Base-by-base conservation (phyloP, 2,888 invertebrate genomes). In the Argyra leucocephala region DNA sequence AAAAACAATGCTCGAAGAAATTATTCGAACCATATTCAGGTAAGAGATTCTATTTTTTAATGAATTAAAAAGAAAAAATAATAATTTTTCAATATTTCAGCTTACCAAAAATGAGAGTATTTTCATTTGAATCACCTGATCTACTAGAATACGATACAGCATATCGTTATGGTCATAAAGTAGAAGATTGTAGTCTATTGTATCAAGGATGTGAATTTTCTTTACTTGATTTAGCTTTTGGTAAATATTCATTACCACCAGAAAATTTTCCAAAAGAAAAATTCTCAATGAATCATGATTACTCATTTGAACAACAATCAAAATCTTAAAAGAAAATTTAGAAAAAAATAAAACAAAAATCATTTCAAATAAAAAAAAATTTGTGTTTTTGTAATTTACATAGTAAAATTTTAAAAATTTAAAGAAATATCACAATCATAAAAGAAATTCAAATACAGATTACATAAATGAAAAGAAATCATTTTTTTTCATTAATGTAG, bases 11-110 rank as follows among this genome's bases (percentile, higher is more conserved):
- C 77, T 88, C 4, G 85, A 88, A 64, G 88, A 89, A 75, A 85
- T 90, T 80, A 81, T 90, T 69, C 82, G 87, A 68, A 84, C 84
- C 24, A 79, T 89, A 31, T 90, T 90, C 72, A 83, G 86, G 90
- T 90, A 76, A 83, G 75, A 26, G 7, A 57, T 22, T 57, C 22
- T 22, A 22, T 2, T 57, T 22, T 57, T 65, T 36, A 18, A 15
- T 48, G 22, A 62, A 62, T 48, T 15, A 61, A 12, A 18, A 57
- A 1, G 26, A 57, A 21, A 22, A 9, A 12, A 18, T 26, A n/a
- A 24, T 48, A 9, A 4, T 62, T 15, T 62, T 24, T n/a, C 24
- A 3, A 12, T 66, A 26, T 62, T 36, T 36, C 80, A 90, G 89
- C 68, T 80, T 89, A 71, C 90, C 90, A 12, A 81, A 86, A 72